Conservation (phyloP, 53 echinoderm and acorn worm species). For the Antedon mediterranea region DNA sequence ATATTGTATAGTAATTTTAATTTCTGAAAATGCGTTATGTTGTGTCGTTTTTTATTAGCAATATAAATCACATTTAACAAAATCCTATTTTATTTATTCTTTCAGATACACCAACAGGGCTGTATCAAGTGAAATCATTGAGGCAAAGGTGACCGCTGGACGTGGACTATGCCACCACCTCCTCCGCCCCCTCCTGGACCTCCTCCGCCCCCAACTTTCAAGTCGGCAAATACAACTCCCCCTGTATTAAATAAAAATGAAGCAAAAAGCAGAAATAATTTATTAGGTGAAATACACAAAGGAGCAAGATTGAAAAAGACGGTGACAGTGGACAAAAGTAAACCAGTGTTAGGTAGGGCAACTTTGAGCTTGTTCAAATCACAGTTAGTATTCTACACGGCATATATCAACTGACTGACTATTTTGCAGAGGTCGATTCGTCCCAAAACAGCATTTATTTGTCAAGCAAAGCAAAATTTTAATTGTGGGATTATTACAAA, state of each 20-base stretch:
- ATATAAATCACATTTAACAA: too few species aligned
- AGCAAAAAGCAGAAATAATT: constrained; percentile 31
- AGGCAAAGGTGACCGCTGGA: not conserved
- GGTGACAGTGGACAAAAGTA: constrained; percentile 53
- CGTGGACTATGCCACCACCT: constrained; percentile 51
- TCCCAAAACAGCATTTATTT: too few species aligned
- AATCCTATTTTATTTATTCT: not conserved
- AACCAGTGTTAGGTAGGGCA: constrained; percentile 14
- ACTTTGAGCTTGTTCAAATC: too few species aligned
- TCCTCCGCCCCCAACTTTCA: constrained; percentile 63
- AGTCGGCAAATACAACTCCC: constrained; percentile 31
- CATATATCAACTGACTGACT: too few species aligned
- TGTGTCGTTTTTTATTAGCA: too few species aligned
- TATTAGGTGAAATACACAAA: constrained; percentile 56
- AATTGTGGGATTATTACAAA: too few species aligned
- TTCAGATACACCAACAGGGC: not conserved
- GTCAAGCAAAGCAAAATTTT: too few species aligned
- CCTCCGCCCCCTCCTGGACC: constrained; percentile 75
- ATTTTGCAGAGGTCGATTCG: too few species aligned
- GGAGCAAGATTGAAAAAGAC: constrained; percentile 68
- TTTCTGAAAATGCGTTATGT: too few species aligned
- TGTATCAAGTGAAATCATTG: not conserved
- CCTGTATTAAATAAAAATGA: constrained; percentile 27
- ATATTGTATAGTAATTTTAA: too few species aligned
- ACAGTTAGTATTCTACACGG: too few species aligned